phyloP scores from a whole-genome alignment of 1,140 invertebrate genomes.

The Drosophila hydei region DNA sequence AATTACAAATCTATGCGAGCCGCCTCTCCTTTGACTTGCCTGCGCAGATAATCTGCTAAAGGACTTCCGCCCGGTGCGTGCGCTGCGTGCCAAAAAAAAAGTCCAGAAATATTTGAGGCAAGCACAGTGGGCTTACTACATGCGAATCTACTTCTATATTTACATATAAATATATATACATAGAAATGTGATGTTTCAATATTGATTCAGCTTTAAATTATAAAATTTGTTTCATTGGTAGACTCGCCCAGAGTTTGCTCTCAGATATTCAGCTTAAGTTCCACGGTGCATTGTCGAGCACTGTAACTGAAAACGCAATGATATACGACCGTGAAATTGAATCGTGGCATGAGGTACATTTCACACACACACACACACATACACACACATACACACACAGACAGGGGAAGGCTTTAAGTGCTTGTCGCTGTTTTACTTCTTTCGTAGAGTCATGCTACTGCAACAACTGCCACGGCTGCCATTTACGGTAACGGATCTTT shows the following conservation, averaged over 20 bases:
- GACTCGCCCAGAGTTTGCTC: too few relatives aligned
- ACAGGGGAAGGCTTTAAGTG: conserved; percentile 67
- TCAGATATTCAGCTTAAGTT: too few relatives aligned
- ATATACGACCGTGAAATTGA: conserved; percentile 79
- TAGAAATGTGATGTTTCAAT: too few relatives aligned
- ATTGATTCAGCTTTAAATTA: too few relatives aligned
- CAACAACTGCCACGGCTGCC: conserved; percentile 12
- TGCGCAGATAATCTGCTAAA: conserved; percentile 82
- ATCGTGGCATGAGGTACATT: conserved; percentile 42
- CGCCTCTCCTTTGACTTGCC: conserved; percentile 32
- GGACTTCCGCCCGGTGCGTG: conserved; percentile 80
- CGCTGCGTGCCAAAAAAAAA: conserved; percentile 53
- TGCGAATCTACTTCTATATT: too few relatives aligned
- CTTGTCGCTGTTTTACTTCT: conserved; percentile 17
- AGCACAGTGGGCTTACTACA: conserved; percentile 7
- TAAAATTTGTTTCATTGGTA: too few relatives aligned
- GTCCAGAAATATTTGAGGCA: conserved; percentile 17
- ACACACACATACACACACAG: conserved; percentile 1
- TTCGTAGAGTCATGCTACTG: conserved; percentile 1
- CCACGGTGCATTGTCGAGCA: conserved; percentile 20
- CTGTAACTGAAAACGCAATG: conserved; percentile 79
- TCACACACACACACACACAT: conserved; percentile 5
- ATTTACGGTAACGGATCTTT: conserved; percentile 26
- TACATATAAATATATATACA: too few relatives aligned
- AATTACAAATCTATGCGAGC: conserved; percentile 80